phyloP scores from a whole-genome alignment of 2,888 invertebrate species.

The Scelioninae gen. 2 region DNA sequence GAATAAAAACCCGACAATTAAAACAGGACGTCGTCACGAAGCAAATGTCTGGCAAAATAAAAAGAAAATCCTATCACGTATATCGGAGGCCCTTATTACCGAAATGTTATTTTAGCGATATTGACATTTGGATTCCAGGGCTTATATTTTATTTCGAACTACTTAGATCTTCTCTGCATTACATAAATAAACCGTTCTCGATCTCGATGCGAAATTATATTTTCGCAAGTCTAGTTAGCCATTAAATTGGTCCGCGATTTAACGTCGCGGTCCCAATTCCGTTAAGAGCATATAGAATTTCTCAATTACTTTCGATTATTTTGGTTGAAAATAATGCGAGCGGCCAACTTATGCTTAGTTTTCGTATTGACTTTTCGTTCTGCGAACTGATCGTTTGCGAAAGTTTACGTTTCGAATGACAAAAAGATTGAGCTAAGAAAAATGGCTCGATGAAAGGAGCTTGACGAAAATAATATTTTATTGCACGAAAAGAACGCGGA shows the following conservation, averaged over 20 bases:
- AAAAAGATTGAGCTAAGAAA: slow-evolving; percentile 16
- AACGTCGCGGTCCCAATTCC: slow-evolving; percentile 13
- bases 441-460: slow-evolving; percentile 13
- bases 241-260: slow-evolving; percentile 40
- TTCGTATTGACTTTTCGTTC: slow-evolving; percentile 18
- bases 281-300: slow-evolving; percentile 37
- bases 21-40: not conserved
- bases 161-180: slow-evolving; percentile 28
- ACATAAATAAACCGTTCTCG: slow-evolving; percentile 39
- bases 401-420: slow-evolving; percentile 17
- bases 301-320: slow-evolving; percentile 51
- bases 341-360: slow-evolving; percentile 10
- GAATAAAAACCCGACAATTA: slow-evolving; percentile 12
- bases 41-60: slow-evolving; percentile 6
- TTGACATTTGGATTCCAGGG: slow-evolving; percentile 44
- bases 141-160: slow-evolving; percentile 43
- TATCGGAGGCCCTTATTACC: slow-evolving; percentile 22
- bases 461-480: slow-evolving; percentile 4
- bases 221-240: slow-evolving; percentile 20
- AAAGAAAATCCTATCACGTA: slow-evolving; percentile 27
- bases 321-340: slow-evolving; percentile 39
- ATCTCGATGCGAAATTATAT: slow-evolving; percentile 25
- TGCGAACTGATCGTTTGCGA: slow-evolving; percentile 19
- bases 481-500: too few relatives aligned
- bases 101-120: slow-evolving; percentile 53